Conservation (phyloP, 2,888 invertebrate species). For the Lycaena phlaeas region DNA sequence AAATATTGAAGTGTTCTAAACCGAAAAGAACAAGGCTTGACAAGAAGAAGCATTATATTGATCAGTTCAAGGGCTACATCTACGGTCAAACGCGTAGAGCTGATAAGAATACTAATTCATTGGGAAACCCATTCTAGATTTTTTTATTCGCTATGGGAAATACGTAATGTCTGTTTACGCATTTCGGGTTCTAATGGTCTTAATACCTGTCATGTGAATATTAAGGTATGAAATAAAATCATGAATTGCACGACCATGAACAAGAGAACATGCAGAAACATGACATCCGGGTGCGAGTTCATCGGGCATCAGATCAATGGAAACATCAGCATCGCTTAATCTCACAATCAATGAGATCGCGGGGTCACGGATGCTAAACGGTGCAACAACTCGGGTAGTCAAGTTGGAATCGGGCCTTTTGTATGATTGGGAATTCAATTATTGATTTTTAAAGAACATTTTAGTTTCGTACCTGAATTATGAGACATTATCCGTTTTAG, state of each 20-base stretch:
- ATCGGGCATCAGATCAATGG: constrained; percentile 50
- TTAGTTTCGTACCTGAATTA: no score
- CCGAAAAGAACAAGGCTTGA: no score
- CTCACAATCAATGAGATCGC: constrained; percentile 58
- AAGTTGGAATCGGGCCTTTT: neutral
- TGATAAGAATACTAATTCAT: constrained; percentile 43
- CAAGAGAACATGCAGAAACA: constrained; percentile 53
- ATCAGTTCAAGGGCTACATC: constrained; percentile 12
- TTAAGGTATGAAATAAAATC: constrained; percentile 29
- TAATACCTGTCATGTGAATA: constrained; percentile 1
- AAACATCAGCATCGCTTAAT: constrained; percentile 51
- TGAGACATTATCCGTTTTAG: no score
- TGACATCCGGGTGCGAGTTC: constrained; percentile 67
- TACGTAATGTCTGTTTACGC: neutral
- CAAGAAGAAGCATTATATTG: no score
- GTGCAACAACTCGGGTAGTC: constrained; percentile 30
- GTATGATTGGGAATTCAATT: neutral
- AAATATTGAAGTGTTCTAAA: no score
- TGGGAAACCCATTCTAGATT: constrained; percentile 46
- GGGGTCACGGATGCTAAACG: constrained; percentile 55
- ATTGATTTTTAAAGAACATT: no score
- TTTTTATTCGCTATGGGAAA: neutral
- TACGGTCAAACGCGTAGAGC: no score
- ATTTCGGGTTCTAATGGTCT: neutral
- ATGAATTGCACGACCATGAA: constrained; percentile 33